Evolutionary conservation across 2,113 vertebrate species (phyloP).

Genomic region (Tachysurus fulvidraco): DNA sequence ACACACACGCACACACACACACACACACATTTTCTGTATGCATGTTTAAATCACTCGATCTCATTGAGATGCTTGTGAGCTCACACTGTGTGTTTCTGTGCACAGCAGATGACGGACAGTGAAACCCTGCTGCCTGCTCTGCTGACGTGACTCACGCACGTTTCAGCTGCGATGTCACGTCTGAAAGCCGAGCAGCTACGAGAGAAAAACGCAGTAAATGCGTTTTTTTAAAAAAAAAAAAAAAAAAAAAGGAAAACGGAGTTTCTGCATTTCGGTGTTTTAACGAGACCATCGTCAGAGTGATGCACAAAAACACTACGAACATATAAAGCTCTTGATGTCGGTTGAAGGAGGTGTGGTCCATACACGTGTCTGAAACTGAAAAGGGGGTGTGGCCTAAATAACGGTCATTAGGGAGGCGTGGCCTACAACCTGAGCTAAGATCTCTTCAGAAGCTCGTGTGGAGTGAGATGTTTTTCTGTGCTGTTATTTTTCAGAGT

Average conservation of each 20-base stretch:
- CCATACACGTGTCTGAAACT: neutral
- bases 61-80: slow-evolving; percentile 44
- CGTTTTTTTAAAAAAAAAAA: no score
- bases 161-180: slow-evolving; percentile 19
- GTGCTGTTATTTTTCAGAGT: neutral
- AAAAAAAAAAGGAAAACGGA: neutral
- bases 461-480: neutral
- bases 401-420: neutral
- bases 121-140: slow-evolving; percentile 6
- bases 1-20: neutral
- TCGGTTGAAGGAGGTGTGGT: neutral
- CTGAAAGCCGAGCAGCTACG: neutral
- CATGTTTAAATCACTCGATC: slow-evolving; percentile 12
- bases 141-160: slow-evolving; percentile 1
- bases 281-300: neutral
- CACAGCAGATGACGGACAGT: slow-evolving; percentile 24
- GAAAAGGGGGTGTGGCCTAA: neutral
- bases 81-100: slow-evolving; percentile 34
- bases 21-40: neutral
- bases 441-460: neutral
- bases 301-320: neutral
- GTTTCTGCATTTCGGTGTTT: neutral
- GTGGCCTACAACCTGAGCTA: neutral
- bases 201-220: neutral
- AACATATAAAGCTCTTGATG: neutral